Base-by-base conservation (phyloP, 2,888 invertebrate species). In the Parnassius smintheus region DNA sequence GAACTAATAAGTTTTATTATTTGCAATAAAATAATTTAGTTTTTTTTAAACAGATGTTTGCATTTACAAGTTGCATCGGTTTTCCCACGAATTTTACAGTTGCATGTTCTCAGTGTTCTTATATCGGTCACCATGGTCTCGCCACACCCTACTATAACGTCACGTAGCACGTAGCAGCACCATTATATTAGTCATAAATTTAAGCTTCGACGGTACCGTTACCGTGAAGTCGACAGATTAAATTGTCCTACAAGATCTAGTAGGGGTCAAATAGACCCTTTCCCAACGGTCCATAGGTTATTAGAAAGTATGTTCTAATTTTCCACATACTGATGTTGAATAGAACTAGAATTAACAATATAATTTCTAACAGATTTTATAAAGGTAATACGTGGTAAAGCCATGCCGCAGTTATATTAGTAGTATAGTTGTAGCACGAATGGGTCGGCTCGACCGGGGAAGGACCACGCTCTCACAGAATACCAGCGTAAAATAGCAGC, bases 291-390 rank as follows among this genome's bases (percentile, higher is more conserved):
- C 70, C 72, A 69, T 71, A 72, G 75, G 73, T 77, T 80, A 78
- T 76, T 81, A 81, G 81, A 80, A 80, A 82, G 80, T 72, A 72
- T 73, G 71, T 75, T 71, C 70, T 69, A 75, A 74, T 74, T 72
- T 70, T 70, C 68, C 71, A 71, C 72, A 60, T 67, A 67, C 72
- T 68, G 65, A 69, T 72, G 72, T 69, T 66, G 67, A 67, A 66
- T 65, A 56, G 55, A 59, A 66, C 71, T 70, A 69, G 70, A 63
- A 64, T 66, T 66, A 70, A 71, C 63, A 62, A 66, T 66, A 70
- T 67, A 12, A 35, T 56, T 25, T 25, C 25, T 25, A 25, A 25
- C 25, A 25, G 25, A 25, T 2, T 25, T 25, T 25, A 25, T 25
- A 25, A 25, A 18, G 18, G 18, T 18, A 18, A 18, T 18, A 18